Evolutionary conservation across 1,140 invertebrate genomes (phyloP).

Genomic region (Dinothrombium tinctorium): DNA sequence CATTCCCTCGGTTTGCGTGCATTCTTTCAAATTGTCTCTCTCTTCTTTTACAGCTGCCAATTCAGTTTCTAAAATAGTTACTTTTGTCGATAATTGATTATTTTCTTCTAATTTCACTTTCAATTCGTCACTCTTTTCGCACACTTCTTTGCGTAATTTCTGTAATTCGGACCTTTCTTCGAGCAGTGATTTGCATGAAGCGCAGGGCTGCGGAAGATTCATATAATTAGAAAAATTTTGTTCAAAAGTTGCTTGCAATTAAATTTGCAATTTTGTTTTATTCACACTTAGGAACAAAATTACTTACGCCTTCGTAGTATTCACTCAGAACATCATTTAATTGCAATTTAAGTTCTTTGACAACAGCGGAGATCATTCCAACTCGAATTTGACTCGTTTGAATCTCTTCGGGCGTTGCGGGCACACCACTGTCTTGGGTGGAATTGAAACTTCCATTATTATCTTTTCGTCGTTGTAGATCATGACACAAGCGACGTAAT

Average conservation of each 20-base stretch:
- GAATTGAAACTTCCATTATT: constrained; percentile 7
- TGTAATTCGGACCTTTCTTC: constrained; percentile 8
- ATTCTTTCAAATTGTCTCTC: constrained; percentile 44
- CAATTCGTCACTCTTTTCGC: constrained; percentile 48
- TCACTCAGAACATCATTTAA: constrained; percentile 17
- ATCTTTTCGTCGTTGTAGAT: constrained; percentile 19
- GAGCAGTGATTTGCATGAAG: constrained; percentile 6
- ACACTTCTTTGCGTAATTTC: constrained; percentile 25
- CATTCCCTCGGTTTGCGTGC: constrained; percentile 29
- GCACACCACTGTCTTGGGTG: not conserved
- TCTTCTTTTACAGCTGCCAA: constrained; percentile 50
- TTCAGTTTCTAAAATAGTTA: constrained; percentile 56
- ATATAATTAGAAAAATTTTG: not conserved
- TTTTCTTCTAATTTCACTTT: constrained; percentile 51
- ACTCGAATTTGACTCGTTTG: constrained; percentile 17
- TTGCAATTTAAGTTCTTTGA: constrained; percentile 23
- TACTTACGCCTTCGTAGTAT: constrained; percentile 10
- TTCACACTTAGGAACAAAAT: not conserved
- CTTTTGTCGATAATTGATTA: constrained; percentile 50
- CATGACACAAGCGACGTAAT: constrained; percentile 22
- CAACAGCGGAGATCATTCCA: constrained; percentile 22
- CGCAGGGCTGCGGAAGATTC: constrained; percentile 4
- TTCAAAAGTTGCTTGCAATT: too few relatives aligned
- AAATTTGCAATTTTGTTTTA: too few relatives aligned
- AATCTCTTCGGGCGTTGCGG: constrained; percentile 10